Evolutionary conservation across 2,888 invertebrate species (phyloP).

Genomic region (Rotaria sp.): DNA sequence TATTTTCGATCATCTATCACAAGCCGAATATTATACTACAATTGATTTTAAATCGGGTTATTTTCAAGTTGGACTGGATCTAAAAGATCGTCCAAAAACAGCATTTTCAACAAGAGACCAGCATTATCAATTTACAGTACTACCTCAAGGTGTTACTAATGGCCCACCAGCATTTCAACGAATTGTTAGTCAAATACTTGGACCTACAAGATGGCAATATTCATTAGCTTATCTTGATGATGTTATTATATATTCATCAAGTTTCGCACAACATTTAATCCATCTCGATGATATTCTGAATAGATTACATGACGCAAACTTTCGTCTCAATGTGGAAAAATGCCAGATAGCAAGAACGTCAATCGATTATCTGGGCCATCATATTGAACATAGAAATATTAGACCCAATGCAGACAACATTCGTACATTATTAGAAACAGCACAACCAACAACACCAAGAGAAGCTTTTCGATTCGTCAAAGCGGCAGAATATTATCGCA

Average conservation of each 20-base stretch:
- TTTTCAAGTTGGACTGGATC: slow-evolving; percentile 41
- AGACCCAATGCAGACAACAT: background rate
- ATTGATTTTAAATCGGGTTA: slow-evolving; percentile 42
- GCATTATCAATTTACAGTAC: background rate
- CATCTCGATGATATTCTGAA: background rate
- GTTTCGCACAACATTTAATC: background rate
- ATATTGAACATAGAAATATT: background rate
- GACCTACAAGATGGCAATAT: background rate
- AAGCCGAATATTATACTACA: slow-evolving; percentile 40
- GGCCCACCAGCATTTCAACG: background rate
- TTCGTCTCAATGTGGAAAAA: background rate
- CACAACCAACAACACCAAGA: background rate
- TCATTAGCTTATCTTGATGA: background rate
- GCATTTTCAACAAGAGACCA: slow-evolving; percentile 41
- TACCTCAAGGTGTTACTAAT: slow-evolving; percentile 5
- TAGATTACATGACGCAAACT: background rate
- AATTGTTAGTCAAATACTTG: background rate
- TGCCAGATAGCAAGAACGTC: background rate
- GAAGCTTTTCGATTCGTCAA: background rate
- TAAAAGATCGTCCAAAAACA: slow-evolving; percentile 41
- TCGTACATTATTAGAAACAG: background rate
- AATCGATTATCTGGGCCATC: background rate
- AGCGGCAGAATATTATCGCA: background rate
- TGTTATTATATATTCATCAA: background rate
- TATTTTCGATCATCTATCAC: slow-evolving; percentile 42